Evolutionary conservation across 2,113 vertebrate species (phyloP).

Genomic region (Perca flavescens): DNA sequence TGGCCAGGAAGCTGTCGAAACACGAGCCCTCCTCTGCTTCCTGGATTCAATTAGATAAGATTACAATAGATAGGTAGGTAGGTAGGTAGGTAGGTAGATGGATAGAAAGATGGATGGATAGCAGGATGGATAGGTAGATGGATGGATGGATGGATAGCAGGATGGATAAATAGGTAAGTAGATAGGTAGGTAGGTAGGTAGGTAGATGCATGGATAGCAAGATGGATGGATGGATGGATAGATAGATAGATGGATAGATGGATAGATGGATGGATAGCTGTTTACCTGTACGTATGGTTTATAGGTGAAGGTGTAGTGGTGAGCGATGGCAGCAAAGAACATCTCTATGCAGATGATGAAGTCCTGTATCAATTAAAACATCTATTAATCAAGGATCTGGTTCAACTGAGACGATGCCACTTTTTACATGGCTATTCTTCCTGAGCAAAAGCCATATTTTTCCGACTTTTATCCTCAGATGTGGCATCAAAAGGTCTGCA

Average conservation of each 20-base stretch:
- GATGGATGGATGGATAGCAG: background rate
- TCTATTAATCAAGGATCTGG: background rate
- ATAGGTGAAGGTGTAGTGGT: constrained; percentile 97
- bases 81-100: background rate
- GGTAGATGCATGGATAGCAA: no score
- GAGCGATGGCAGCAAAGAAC: constrained; percentile 96
- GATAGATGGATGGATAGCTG: background rate
- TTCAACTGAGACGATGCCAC: background rate
- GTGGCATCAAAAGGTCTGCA: background rate
- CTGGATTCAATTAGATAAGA: constrained; percentile 63
- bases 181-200: no score
- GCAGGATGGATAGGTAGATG: background rate
- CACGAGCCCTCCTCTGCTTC: constrained; percentile 97
- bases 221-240: no score
- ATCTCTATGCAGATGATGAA: constrained; percentile 98
- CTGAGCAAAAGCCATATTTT: background rate
- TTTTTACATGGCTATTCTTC: background rate
- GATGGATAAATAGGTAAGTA: no score
- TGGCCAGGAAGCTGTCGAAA: constrained; percentile 97
- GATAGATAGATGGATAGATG: no score
- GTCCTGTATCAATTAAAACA: constrained; percentile 79
- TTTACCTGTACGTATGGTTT: constrained; percentile 89
- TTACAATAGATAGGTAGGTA: no score
- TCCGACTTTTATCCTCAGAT: background rate
- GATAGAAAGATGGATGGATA: background rate